A percentile compares a stretch with the other conserved stretches of the same genome.
Evolutionary conservation across 2,888 invertebrate species (phyloP).

Genomic region (Nasonia oneida): DNA sequence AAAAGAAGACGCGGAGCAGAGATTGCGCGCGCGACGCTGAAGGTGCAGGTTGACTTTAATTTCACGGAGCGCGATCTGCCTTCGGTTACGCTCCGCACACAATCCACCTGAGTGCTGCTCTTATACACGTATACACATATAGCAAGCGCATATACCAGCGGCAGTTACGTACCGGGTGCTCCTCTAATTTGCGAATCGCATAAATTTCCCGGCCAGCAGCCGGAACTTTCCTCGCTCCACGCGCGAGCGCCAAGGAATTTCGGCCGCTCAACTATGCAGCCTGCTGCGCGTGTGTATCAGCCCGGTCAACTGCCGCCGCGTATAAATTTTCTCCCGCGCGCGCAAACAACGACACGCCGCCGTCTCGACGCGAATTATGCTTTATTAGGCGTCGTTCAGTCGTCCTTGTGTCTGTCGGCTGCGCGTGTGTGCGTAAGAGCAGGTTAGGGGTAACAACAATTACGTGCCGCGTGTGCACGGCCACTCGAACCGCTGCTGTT

Average conservation of each 20-base stretch:
- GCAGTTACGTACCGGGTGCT: slow-evolving; percentile 24
- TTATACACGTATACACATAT: not conserved
- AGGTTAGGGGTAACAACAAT: slow-evolving; percentile 27
- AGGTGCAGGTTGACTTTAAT: slow-evolving; percentile 78
- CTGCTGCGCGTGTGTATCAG: not conserved
- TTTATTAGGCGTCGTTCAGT: slow-evolving; percentile 5
- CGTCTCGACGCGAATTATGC: slow-evolving; percentile 33
- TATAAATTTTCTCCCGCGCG: not conserved
- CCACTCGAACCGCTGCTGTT: not conserved
- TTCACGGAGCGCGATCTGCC: slow-evolving; percentile 78
- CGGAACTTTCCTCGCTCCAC: not conserved
- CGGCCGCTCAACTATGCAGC: not conserved
- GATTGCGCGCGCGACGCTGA: slow-evolving; percentile 73
- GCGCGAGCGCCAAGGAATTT: slow-evolving; percentile 18
- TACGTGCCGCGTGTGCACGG: not conserved
- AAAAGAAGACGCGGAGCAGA: slow-evolving; percentile 67
- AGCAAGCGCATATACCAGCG: not conserved
- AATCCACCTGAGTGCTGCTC: slow-evolving; percentile 72
- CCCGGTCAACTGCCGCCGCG: not conserved
- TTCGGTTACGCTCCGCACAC: slow-evolving; percentile 76
- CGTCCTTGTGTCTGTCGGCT: not conserved
- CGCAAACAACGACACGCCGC: slow-evolving; percentile 15
- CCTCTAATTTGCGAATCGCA: slow-evolving; percentile 52
- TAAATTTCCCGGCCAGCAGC: slow-evolving; percentile 39
- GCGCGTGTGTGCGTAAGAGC: not conserved